Evolutionary conservation across 2,797 vertebrate genomes (phyloP), one percentile per base, ranked within the genome.

Genomic region (Etheostoma nigrum): DNA sequence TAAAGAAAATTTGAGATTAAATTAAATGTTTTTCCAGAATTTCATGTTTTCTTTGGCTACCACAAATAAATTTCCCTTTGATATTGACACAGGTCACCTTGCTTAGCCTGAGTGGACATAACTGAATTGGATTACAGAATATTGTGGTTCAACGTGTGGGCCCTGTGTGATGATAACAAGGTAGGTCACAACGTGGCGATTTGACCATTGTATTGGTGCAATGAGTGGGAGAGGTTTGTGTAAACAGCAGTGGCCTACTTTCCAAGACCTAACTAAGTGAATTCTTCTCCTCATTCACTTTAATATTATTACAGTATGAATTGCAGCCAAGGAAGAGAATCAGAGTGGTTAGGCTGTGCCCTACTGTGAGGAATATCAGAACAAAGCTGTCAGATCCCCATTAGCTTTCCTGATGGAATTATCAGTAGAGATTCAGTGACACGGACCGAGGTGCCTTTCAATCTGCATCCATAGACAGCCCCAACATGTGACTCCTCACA

Each of bases 361-460:
- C 5, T 79, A 51, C 72, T 74, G 51, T 59, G 70, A 81, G 23
- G 48, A 69, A 70, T 74, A 74, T 61, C 67, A 27, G 61, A 72
- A 85, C 88, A 79, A 71, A 68, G 76, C 74, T 60, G 45, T 57
- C 30, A 1, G 82, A 72, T 77, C 57, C 64, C 66, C 74, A 60
- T 87, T 78, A 86, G 67, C 65, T 60, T 63, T 76, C 73, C 54
- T 78, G 85, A 88, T 88, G 74, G 78, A 87, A 82, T 88, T 74
- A 83, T 86, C 61, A 59, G 78, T 59, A 42, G 70, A 69, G 78
- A 83, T 67, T 88, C 88, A 90, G 68, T 92, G 88, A 91, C 86
- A 84, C 52, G 61, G 70, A 91, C 63, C 7, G 2, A 76, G 51
- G 2, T 36, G 27, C 67, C 73, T 87, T 74, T 88, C 53, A 81